Percentiles rank a stretch among this genome's conserved stretches.
Conservation (phyloP, 2,113 vertebrate genomes). For the Echinops telfairi region DNA sequence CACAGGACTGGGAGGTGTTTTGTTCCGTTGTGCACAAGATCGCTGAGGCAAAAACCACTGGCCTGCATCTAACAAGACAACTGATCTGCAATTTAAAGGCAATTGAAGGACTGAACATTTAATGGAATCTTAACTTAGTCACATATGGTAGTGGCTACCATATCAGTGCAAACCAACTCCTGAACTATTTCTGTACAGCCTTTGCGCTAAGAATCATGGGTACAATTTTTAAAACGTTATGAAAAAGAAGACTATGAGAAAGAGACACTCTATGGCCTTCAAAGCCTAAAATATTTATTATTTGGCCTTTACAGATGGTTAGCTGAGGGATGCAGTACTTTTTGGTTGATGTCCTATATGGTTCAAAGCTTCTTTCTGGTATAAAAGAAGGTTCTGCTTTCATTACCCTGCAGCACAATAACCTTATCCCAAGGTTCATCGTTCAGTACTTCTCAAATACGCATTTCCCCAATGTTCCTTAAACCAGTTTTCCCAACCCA, state of each 20-base stretch:
- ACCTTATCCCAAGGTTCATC: not conserved
- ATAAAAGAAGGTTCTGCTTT: not conserved
- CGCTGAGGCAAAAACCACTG: too few relatives aligned
- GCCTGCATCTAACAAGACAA: too few relatives aligned
- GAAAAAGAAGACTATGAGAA: not conserved
- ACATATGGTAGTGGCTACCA: not conserved
- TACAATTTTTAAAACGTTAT: not conserved
- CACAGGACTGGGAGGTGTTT: too few relatives aligned
- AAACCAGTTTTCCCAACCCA: not conserved
- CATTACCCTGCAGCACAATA: not conserved
- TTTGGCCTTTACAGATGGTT: not conserved
- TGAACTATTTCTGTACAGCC: not conserved
- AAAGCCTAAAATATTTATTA: not conserved
- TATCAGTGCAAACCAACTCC: too few relatives aligned
- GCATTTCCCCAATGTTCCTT: conserved; percentile 5
- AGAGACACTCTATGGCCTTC: not conserved
- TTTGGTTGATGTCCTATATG: not conserved
- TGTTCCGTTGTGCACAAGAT: too few relatives aligned
- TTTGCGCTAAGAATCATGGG: not conserved
- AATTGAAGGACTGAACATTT: not conserved
- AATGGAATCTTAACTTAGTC: not conserved
- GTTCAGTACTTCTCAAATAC: not conserved
- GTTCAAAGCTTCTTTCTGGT: not conserved
- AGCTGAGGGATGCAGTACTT: not conserved
- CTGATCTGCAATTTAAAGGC: not conserved